A percentile compares a stretch with the other conserved stretches of the same genome.
Evolutionary conservation across 2,888 invertebrate genomes (phyloP).

Genomic region (Acanthoscelides obtectus): DNA sequence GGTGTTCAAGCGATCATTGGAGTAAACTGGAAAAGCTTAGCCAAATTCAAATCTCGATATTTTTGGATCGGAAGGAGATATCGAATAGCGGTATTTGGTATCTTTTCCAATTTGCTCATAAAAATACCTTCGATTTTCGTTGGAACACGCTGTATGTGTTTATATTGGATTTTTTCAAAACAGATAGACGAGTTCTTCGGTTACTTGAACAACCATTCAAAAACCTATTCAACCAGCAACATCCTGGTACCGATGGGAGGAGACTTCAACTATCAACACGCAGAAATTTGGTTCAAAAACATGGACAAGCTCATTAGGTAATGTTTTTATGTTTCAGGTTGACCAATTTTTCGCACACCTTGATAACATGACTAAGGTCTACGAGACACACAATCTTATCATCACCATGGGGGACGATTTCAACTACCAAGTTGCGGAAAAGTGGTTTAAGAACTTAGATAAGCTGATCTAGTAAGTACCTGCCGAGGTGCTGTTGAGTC

Average conservation of each 20-base stretch:
- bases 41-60: no score
- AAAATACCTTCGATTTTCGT: no score
- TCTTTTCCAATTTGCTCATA: no score
- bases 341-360: slow-evolving; percentile 54
- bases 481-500: no score
- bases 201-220: slow-evolving; percentile 46
- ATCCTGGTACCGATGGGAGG: slow-evolving; percentile 87
- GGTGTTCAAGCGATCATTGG: background rate
- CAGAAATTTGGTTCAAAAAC: slow-evolving; percentile 74
- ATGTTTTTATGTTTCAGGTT: slow-evolving; percentile 47
- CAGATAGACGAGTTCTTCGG: slow-evolving; percentile 57
- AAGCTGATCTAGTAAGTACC: slow-evolving; percentile 69
- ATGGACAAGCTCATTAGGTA: slow-evolving; percentile 76
- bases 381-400: slow-evolving; percentile 70
- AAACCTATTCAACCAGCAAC: slow-evolving; percentile 64
- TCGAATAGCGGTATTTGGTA: no score
- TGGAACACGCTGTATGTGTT: no score
- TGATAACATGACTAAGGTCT: slow-evolving; percentile 51
- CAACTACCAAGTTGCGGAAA: slow-evolving; percentile 69
- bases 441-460: slow-evolving; percentile 84
- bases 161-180: background rate
- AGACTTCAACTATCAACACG: slow-evolving; percentile 81
- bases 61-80: no score
- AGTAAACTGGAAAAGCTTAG: no score
- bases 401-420: slow-evolving; percentile 94